phyloP scores from a whole-genome alignment of 2,797 vertebrate species.

The Myotis planiceps region DNA sequence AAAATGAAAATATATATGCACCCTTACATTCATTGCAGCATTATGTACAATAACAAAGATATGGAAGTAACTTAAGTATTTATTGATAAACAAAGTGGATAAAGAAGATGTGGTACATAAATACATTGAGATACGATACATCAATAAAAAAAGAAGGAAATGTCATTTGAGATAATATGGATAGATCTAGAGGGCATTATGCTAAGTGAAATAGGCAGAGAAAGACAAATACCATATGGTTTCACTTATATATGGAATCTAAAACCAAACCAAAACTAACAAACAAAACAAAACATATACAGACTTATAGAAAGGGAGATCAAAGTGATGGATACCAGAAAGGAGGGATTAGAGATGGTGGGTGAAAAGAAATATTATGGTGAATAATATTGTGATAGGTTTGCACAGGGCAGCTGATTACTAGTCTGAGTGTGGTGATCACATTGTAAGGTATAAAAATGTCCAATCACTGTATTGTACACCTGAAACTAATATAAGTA shows the following conservation, averaged over 20 bases:
- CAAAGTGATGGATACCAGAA: not conserved
- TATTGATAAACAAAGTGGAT: not conserved
- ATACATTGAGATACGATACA: too few relatives aligned
- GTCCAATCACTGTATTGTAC: not conserved
- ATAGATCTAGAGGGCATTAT: not conserved
- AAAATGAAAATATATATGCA: too few relatives aligned
- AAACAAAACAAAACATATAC: not conserved
- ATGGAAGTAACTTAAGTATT: not conserved
- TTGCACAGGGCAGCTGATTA: not conserved
- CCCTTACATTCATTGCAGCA: not conserved
- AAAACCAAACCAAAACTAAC: not conserved
- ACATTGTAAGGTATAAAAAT: not conserved
- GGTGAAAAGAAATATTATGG: not conserved
- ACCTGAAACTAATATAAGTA: not conserved
- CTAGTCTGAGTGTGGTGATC: not conserved
- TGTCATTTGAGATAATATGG: not conserved
- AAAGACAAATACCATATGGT: not conserved
- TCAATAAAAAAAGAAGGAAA: too few relatives aligned
- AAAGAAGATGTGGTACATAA: too few relatives aligned
- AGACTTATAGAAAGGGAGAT: not conserved
- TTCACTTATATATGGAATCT: not conserved
- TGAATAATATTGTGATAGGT: not conserved
- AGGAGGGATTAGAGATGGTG: not conserved
- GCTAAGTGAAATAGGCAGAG: not conserved
- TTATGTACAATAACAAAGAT: not conserved